Percentiles rank a stretch among this genome's conserved stretches.
phyloP scores from a whole-genome alignment of 35 echinoderm and acorn worm species.

The Amphiura filiformis region DNA sequence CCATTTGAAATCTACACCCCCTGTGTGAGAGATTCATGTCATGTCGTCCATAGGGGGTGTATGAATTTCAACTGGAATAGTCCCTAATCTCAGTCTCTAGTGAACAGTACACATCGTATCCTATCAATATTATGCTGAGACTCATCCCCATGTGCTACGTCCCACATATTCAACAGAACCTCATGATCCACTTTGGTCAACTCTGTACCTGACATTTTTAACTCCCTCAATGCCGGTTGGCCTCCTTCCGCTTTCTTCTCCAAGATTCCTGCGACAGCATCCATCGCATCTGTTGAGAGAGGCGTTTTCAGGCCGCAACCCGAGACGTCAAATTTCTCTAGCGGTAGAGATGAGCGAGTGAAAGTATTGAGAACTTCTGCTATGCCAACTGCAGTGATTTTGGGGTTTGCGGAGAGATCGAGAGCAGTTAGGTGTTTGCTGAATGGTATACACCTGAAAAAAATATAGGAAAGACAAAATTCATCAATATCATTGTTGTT shows the following conservation, averaged over 20 bases:
- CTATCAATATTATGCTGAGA: constrained; percentile 43
- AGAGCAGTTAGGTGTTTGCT: constrained; percentile 33
- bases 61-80: too few relatives aligned
- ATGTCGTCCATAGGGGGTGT: too few relatives aligned
- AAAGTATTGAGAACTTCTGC: constrained; percentile 30
- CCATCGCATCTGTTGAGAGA: constrained; percentile 42
- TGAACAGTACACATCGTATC: constrained; percentile 23
- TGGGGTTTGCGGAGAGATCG: constrained; percentile 49
- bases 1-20: too few relatives aligned
- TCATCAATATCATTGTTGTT: too few relatives aligned
- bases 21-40: too few relatives aligned
- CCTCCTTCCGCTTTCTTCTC: not conserved
- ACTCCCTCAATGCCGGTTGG: constrained; percentile 21
- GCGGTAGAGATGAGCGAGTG: not conserved
- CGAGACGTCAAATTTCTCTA: constrained; percentile 59
- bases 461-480: not conserved
- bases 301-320: constrained; percentile 52
- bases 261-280: constrained; percentile 37
- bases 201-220: constrained; percentile 50
- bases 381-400: constrained; percentile 44
- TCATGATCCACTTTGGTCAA: constrained; percentile 65
- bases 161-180: constrained; percentile 67
- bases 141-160: constrained; percentile 47
- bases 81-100: constrained; percentile 18
- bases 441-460: constrained; percentile 22